Percentiles rank a stretch among this genome's conserved stretches.
phyloP scores from a whole-genome alignment of 2,797 vertebrate genomes.

The Echeneis naucrates region DNA sequence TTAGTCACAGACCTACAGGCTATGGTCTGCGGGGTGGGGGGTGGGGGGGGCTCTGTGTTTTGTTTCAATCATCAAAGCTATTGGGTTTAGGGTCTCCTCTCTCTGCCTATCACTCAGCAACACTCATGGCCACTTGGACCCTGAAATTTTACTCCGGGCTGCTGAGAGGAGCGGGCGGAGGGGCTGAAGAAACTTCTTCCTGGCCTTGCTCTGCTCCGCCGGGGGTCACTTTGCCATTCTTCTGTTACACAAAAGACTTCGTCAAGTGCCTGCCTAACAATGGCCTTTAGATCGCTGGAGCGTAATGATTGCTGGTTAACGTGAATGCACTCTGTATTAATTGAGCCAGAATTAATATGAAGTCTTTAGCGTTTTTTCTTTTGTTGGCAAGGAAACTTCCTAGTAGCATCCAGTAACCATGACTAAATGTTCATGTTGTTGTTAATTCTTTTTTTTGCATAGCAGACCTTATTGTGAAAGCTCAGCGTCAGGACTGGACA shows the following conservation, averaged over 20 bases:
- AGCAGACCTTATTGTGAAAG: constrained; percentile 35
- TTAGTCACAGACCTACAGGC: constrained; percentile 68
- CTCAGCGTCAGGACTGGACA: constrained; percentile 23
- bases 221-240: constrained; percentile 84
- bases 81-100: constrained; percentile 80
- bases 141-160: constrained; percentile 82
- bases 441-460: constrained; percentile 29
- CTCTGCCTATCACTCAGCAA: constrained; percentile 82
- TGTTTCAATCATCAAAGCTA: constrained; percentile 86
- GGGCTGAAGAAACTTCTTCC: constrained; percentile 75
- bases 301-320: constrained; percentile 85
- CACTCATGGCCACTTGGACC: constrained; percentile 84
- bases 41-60: constrained; percentile 77
- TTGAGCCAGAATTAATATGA: constrained; percentile 85
- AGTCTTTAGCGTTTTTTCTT: constrained; percentile 38
- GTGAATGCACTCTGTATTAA: constrained; percentile 81
- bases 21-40: constrained; percentile 60
- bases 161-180: constrained; percentile 67
- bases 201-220: constrained; percentile 80
- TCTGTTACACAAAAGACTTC: constrained; percentile 85
- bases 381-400: constrained; percentile 59
- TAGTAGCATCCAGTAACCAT: constrained; percentile 31
- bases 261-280: constrained; percentile 86
- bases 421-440: constrained; percentile 46
- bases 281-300: constrained; percentile 86